A percentile compares a stretch with the other conserved stretches of the same genome.
These are phyloP conservation scores for Cynoglossus semilaevis DNA, from an alignment of 2,113 vertebrate species.

Conservation along the genomic window DNA sequence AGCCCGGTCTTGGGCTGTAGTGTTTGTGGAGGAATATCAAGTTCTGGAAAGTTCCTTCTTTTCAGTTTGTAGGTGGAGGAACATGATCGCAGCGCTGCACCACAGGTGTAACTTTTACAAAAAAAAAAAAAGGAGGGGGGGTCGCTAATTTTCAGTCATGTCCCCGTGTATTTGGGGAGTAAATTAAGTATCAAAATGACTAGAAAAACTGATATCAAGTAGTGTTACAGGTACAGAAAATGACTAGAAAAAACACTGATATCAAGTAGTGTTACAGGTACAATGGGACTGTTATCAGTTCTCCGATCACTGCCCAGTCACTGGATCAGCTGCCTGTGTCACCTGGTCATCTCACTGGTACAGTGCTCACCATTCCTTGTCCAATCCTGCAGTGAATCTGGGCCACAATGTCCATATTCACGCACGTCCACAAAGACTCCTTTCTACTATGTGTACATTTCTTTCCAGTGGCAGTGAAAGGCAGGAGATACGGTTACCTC, in stretches of 20 bases:
- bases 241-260: no score
- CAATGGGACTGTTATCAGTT: conserved; percentile 13
- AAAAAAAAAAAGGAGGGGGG: no score
- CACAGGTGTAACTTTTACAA: no score
- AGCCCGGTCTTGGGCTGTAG: not conserved
- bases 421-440: conserved; percentile 41
- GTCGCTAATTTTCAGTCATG: no score
- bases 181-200: no score
- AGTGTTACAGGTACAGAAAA: not conserved
- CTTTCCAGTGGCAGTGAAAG: conserved; percentile 40
- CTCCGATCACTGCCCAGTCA: conserved; percentile 7
- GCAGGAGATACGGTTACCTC: conserved; percentile 53
- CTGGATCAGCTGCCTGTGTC: conserved; percentile 14
- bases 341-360: conserved; percentile 13
- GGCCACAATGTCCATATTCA: conserved; percentile 36
- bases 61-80: not conserved
- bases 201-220: no score
- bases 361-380: conserved; percentile 15
- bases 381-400: conserved; percentile 37
- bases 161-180: no score
- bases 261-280: not conserved
- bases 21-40: conserved; percentile 10
- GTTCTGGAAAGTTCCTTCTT: conserved; percentile 5
- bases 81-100: not conserved
- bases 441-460: conserved; percentile 43